Conservation (phyloP, 2,113 vertebrate genomes). For the Ardeotis arabs region DNA sequence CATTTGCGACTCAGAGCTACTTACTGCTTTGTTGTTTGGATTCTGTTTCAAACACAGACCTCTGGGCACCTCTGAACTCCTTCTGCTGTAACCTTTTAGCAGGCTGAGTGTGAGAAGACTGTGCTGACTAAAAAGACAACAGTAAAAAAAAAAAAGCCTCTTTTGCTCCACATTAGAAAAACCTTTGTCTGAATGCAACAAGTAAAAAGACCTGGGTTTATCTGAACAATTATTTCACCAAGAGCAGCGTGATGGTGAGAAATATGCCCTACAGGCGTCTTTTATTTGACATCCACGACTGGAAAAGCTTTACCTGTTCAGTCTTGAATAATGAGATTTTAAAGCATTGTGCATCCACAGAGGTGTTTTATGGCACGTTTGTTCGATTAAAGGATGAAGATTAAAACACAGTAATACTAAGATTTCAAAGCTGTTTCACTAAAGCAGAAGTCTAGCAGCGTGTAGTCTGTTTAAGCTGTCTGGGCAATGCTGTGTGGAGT, state of each 20-base stretch:
- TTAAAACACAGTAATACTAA: not conserved
- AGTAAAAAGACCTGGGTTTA: not conserved
- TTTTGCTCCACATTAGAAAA: not conserved
- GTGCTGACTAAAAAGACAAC: not conserved
- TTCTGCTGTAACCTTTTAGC: not conserved
- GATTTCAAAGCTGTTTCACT: not conserved
- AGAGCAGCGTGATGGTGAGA: not conserved
- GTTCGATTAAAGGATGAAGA: not conserved
- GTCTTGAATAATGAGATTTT: conserved; percentile 4
- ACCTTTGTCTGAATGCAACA: not conserved
- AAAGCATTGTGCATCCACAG: not conserved
- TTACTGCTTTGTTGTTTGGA: not conserved
- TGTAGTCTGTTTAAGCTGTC: not conserved
- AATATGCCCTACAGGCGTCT: not conserved
- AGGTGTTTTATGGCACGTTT: not conserved
- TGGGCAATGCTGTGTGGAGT: not conserved
- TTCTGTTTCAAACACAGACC: not conserved
- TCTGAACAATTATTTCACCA: not conserved
- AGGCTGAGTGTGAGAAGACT: not conserved
- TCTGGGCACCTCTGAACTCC: not conserved
- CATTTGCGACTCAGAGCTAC: not conserved
- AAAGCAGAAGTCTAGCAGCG: not conserved
- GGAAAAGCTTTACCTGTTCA: not conserved
- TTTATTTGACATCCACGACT: not conserved
- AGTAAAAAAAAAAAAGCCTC: not conserved